Base-by-base conservation (phyloP, 2,888 invertebrate genomes). In the Liposcelis brunnea region DNA sequence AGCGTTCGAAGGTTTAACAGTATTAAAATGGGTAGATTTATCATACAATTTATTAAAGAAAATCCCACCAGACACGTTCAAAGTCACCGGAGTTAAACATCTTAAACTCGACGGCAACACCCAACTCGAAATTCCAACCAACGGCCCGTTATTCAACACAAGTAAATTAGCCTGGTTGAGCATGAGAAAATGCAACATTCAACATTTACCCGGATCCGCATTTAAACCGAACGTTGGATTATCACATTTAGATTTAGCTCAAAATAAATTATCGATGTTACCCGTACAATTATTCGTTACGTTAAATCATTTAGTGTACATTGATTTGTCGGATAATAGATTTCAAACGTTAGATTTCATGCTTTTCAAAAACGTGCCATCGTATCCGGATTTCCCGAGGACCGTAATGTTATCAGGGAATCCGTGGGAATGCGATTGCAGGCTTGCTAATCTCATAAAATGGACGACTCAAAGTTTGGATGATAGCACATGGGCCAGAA, bases 381-480 rank as follows among this genome's bases (percentile, higher is more conserved):
- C 19, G 4, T 40, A 16, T 18, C 40, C 40, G n/a, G n/a, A 21
- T 19, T n/a, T 40, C n/a, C 40, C 40, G 18, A 7, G 19, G 7
- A n/a, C 15, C 16, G 40, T 40, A 6, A 5, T 40, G 18, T 11
- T 40, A 7, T 6, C 16, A 3, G 40, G 40, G 21, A 40, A 40
- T 11, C 40, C 18, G 4, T 40, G 40, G 40, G n/a, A 18, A 14
- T 40, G 40, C 19, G 40, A 40, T 18, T 40, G 40, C 19, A 16
- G 15, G 7, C 16, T 40, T 7, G 15, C 19, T 6, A n/a, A 16
- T 7, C 4, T 11, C 12, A 21, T 19, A 5, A 19, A 16, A 16
- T 40, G 40, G 40, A n/a, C 19, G 6, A n/a, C 40, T 7, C 4
- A 40, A 19, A 21, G 16, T 21, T n/a, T 14, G 18, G 40, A 40